Percentiles rank a stretch among this genome's conserved stretches.
Conservation (phyloP, 2,113 vertebrate species). For the Electrona antarctica region DNA sequence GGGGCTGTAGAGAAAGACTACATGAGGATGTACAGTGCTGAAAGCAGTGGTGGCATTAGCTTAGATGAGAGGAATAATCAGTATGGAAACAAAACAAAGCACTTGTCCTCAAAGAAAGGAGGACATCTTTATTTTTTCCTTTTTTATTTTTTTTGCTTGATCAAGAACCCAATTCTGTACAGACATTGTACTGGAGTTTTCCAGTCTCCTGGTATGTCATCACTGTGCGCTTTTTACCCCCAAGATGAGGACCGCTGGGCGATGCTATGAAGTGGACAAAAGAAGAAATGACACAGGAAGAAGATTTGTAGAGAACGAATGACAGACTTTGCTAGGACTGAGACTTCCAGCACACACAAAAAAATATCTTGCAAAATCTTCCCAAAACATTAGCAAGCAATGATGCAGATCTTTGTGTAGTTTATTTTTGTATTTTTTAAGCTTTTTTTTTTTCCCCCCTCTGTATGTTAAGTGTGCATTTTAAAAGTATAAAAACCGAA, state of each 20-base stretch:
- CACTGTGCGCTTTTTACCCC: slow-evolving; percentile 72
- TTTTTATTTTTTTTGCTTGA: slow-evolving; percentile 48
- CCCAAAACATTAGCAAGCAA: slow-evolving; percentile 78
- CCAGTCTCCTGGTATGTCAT: slow-evolving; percentile 68
- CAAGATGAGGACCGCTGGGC: slow-evolving; percentile 61
- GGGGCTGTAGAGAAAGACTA: slow-evolving; percentile 70
- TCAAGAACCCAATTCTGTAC: slow-evolving; percentile 63
- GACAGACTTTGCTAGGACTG: slow-evolving; percentile 72
- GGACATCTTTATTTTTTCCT: slow-evolving; percentile 61
- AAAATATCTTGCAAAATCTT: slow-evolving; percentile 62
- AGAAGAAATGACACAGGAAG: slow-evolving; percentile 35
- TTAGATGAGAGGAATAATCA: slow-evolving; percentile 62
- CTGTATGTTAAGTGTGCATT: slow-evolving; percentile 75
- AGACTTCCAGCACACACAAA: slow-evolving; percentile 74
- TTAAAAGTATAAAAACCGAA: slow-evolving; percentile 42
- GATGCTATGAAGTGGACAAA: slow-evolving; percentile 54
- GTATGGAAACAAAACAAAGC: slow-evolving; percentile 77
- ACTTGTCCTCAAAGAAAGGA: slow-evolving; percentile 76
- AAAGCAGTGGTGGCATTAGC: slow-evolving; percentile 61
- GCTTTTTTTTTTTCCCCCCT: slow-evolving; percentile 59
- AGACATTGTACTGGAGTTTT: slow-evolving; percentile 62
- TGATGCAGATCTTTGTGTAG: slow-evolving; percentile 78
- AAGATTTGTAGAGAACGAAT: slow-evolving; percentile 65
- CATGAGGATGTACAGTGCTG: slow-evolving; percentile 73
- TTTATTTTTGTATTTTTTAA: slow-evolving; percentile 86